These are phyloP conservation scores for Mormyrus proboscirostris DNA, from an alignment of 2,797 vertebrate species.

Conservation along the genomic window DNA sequence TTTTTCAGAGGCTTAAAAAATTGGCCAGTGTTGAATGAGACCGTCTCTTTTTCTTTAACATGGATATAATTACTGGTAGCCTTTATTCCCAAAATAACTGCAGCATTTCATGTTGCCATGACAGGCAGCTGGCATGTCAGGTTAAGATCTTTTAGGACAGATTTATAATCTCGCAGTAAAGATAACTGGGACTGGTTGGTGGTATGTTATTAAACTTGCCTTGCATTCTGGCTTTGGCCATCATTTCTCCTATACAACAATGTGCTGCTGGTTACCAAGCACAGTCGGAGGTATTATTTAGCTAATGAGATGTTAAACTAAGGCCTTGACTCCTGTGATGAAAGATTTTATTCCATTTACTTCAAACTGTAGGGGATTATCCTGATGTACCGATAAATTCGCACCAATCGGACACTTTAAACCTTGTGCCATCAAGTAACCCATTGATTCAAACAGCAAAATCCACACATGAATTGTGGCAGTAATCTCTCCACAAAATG, in stretches of 20 bases:
- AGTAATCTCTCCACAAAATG: background rate
- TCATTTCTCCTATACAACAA: background rate
- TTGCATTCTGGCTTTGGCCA: background rate
- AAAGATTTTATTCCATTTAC: constrained; percentile 9
- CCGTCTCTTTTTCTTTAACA: background rate
- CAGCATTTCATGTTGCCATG: background rate
- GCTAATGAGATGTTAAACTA: constrained; percentile 11
- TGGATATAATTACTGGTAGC: constrained; percentile 4
- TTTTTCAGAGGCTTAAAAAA: constrained; percentile 30
- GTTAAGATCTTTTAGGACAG: background rate
- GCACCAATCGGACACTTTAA: background rate
- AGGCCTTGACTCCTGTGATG: constrained; percentile 5
- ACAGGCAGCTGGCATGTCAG: background rate
- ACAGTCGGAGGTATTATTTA: background rate
- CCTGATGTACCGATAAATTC: constrained; percentile 38
- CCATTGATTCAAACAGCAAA: background rate
- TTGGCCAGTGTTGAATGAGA: background rate
- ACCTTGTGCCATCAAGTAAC: background rate
- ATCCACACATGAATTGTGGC: background rate
- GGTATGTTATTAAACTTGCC: background rate
- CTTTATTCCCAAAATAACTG: background rate
- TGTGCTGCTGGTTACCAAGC: background rate
- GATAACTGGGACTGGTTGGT: background rate
- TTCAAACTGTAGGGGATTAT: constrained; percentile 16
- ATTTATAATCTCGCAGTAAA: background rate